Conservation (phyloP, 2,888 invertebrate species). For the Oligia latruncula region DNA sequence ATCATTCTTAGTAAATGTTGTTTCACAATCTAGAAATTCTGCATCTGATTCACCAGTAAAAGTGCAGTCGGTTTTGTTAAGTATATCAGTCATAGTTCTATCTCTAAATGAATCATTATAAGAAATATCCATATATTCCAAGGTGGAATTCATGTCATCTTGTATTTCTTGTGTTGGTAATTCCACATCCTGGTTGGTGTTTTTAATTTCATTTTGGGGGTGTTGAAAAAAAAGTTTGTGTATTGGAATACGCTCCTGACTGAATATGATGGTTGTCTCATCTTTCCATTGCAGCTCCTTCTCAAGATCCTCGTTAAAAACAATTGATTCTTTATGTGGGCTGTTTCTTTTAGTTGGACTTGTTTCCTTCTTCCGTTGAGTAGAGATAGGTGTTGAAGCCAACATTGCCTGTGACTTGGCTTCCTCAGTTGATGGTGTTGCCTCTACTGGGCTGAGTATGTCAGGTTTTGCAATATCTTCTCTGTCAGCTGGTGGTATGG, state of each 20-base stretch:
- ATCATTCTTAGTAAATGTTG: conserved; percentile 81
- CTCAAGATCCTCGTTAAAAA: conserved; percentile 85
- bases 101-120: conserved; percentile 76
- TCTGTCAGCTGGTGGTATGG: conserved; percentile 76
- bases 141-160: conserved; percentile 71
- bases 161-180: conserved; percentile 14
- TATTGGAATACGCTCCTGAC: conserved; percentile 83
- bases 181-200: conserved; percentile 43
- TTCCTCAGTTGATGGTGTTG: conserved; percentile 49
- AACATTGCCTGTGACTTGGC: conserved; percentile 59
- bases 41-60: conserved; percentile 79
- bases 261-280: conserved; percentile 83
- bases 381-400: conserved; percentile 81
- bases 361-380: conserved; percentile 72
- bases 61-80: conserved; percentile 60
- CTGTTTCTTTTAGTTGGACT: conserved; percentile 78
- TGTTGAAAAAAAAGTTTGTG: conserved; percentile 80
- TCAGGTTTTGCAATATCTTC: conserved; percentile 56
- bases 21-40: conserved; percentile 87
- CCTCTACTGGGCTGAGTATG: conserved; percentile 48
- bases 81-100: conserved; percentile 70
- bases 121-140: conserved; percentile 85
- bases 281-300: conserved; percentile 86
- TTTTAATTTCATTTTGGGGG: conserved; percentile 55
- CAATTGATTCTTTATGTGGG: conserved; percentile 83